Evolutionary conservation across 2,113 vertebrate species (phyloP).

Genomic region (Leptobrachium leishanense): DNA sequence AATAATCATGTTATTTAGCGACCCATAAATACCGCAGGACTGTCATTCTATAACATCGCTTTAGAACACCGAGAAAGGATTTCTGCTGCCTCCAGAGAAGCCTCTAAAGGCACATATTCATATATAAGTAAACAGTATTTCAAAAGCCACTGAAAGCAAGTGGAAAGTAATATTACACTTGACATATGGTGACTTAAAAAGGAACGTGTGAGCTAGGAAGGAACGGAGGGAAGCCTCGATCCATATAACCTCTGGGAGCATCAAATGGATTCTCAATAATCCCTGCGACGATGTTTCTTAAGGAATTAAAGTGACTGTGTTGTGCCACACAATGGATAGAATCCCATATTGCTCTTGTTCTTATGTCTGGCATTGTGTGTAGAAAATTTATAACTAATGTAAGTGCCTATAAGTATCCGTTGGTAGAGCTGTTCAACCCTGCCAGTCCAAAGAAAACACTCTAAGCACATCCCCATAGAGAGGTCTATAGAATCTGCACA

Average conservation of each 20-base stretch:
- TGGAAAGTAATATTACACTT: background rate
- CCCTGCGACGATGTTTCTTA: too few species aligned
- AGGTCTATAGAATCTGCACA: too few species aligned
- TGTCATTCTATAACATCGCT: background rate
- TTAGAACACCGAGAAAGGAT: background rate
- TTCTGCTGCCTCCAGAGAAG: background rate
- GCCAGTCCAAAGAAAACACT: too few species aligned
- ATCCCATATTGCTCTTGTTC: too few species aligned
- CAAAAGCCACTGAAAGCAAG: background rate
- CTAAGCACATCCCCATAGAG: too few species aligned
- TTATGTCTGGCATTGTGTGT: too few species aligned
- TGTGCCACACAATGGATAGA: too few species aligned
- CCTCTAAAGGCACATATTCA: background rate
- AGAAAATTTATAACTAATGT: too few species aligned
- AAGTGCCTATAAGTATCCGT: too few species aligned
- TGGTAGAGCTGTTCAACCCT: too few species aligned
- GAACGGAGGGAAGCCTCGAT: conserved; percentile 9
- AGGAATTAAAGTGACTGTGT: too few species aligned
- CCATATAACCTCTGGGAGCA: conserved; percentile 18
- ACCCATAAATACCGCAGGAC: background rate
- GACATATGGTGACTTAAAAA: background rate
- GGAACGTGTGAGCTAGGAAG: background rate
- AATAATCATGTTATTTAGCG: conserved; percentile 14
- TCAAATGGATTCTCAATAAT: conserved; percentile 31
- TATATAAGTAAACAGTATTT: conserved; percentile 2